phyloP scores from a whole-genome alignment of 2,888 invertebrate genomes.

The Agonopterix alstromeriana region DNA sequence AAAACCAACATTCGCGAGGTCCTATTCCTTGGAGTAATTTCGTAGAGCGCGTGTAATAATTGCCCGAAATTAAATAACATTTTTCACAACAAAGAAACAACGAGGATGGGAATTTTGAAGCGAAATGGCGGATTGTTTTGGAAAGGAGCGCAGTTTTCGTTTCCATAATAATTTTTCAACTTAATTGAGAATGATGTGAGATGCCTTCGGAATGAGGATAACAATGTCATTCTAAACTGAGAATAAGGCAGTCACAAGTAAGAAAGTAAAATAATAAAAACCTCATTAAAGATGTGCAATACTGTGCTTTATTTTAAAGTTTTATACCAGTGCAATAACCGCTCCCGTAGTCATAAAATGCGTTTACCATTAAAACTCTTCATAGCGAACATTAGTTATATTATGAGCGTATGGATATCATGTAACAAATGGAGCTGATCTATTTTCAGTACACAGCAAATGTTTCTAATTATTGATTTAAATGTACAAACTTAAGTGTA shows the following conservation, averaged over 20 bases:
- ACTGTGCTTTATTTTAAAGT: no score
- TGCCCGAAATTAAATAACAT: conserved; percentile 72
- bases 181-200: conserved; percentile 52
- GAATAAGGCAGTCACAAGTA: no score
- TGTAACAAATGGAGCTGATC: no score
- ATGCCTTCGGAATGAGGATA: conserved; percentile 29
- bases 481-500: no score
- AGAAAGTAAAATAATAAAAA: conserved; percentile 15
- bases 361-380: no score
- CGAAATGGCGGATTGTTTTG: conserved; percentile 48
- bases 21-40: conserved; percentile 73
- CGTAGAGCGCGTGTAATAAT: conserved; percentile 73
- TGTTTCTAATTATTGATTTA: no score
- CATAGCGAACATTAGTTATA: no score
- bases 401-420: no score
- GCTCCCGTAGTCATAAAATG: no score
- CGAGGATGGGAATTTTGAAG: conserved; percentile 54
- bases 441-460: no score
- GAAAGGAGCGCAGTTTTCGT: conserved; percentile 51
- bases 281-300: conserved; percentile 13
- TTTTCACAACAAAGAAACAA: conserved; percentile 69
- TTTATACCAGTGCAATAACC: no score
- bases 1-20: conserved; percentile 56
- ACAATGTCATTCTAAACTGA: no score
- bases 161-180: conserved; percentile 46